Conservation (phyloP, 1,140 invertebrate species). For the Zaprionus tsacasi region DNA sequence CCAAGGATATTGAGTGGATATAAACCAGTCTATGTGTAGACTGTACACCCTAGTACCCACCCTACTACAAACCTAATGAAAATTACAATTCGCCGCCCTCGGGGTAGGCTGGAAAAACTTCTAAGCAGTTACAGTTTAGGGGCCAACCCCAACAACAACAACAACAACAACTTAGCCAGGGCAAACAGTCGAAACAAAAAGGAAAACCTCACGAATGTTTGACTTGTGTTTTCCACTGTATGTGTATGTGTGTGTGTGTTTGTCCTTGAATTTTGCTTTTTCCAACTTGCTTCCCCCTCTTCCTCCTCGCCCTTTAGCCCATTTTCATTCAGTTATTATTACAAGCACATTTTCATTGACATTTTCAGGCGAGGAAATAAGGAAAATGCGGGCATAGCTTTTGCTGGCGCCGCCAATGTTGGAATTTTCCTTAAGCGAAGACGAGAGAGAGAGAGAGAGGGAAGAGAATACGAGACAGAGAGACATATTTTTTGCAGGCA, state of each 20-base stretch:
- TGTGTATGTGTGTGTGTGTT: constrained; percentile 13
- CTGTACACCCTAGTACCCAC: too few species aligned
- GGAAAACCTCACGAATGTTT: constrained; percentile 60
- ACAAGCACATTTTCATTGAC: constrained; percentile 80
- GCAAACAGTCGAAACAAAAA: constrained; percentile 38
- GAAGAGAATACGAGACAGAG: not conserved
- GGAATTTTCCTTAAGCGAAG: not conserved
- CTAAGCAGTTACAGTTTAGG: constrained; percentile 56
- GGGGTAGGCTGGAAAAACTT: constrained; percentile 52
- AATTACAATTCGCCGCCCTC: constrained; percentile 58
- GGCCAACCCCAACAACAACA: constrained; percentile 1
- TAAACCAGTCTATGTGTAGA: not conserved
- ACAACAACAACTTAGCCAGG: constrained; percentile 30
- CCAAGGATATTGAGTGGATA: constrained; percentile 31
- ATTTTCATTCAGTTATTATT: constrained; percentile 64
- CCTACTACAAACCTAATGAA: constrained; percentile 54
- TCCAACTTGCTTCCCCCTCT: not conserved
- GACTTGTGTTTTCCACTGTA: constrained; percentile 64
- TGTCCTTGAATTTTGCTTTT: constrained; percentile 76
- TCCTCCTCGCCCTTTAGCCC: not conserved
- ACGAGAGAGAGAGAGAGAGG: not conserved
- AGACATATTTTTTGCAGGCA: constrained; percentile 30
- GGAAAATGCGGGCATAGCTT: constrained; percentile 42
- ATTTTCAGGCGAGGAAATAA: constrained; percentile 24
- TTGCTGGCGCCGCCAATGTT: constrained; percentile 33